Percentiles rank a stretch among this genome's conserved stretches.
Evolutionary conservation across 23 tunicate genomes (phyloP).

Genomic region (Oikopleura vanhoeffeni): DNA sequence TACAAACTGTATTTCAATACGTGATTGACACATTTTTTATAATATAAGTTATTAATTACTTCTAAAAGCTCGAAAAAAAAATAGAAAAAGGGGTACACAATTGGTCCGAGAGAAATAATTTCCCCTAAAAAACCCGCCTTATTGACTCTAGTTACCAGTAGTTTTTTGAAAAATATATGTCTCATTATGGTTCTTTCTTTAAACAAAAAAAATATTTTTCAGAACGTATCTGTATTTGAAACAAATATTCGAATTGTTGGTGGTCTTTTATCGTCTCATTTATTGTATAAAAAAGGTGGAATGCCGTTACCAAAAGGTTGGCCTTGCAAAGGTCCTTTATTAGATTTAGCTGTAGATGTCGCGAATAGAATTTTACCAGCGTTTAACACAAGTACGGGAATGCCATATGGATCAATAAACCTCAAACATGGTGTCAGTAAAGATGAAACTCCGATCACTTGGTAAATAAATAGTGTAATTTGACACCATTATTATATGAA

Average conservation of each 20-base stretch:
- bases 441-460: constrained; percentile 55
- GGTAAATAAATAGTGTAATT: too few species aligned
- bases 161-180: neutral
- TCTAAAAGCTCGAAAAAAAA: too few species aligned
- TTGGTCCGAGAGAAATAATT: too few species aligned
- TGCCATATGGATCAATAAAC: constrained; percentile 79
- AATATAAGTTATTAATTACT: too few species aligned
- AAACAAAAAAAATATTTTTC: constrained; percentile 36
- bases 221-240: constrained; percentile 82
- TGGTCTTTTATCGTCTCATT: constrained; percentile 63
- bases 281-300: constrained; percentile 28
- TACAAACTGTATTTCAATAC: too few species aligned
- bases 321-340: constrained; percentile 75
- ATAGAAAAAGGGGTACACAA: too few species aligned
- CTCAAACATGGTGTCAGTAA: constrained; percentile 37
- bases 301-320: constrained; percentile 29
- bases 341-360: constrained; percentile 29
- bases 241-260: constrained; percentile 68
- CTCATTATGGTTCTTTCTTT: neutral
- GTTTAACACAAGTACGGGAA: constrained; percentile 59
- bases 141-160: too few species aligned
- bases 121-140: too few species aligned
- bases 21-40: too few species aligned
- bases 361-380: constrained; percentile 15
- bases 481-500: too few species aligned